phyloP scores from a whole-genome alignment of 2,797 vertebrate species.

The Clarias fuscus region DNA sequence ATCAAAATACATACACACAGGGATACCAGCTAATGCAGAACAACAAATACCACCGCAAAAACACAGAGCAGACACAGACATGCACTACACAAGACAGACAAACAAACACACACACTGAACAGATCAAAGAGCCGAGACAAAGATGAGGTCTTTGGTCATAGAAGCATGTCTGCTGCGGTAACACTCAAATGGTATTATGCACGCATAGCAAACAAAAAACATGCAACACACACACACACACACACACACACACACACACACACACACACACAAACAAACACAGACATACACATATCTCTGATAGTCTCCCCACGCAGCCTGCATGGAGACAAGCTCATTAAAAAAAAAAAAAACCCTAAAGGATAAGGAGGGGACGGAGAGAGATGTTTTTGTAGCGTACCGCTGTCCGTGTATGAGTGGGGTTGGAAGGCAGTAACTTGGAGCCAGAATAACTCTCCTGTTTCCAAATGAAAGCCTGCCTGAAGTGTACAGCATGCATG shows the following conservation, averaged over 20 bases:
- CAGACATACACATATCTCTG: conserved; percentile 27
- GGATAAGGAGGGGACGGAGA: conserved; percentile 11
- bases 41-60: conserved; percentile 55
- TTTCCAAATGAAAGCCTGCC: conserved; percentile 45
- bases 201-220: conserved; percentile 39
- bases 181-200: conserved; percentile 44
- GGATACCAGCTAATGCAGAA: conserved; percentile 10
- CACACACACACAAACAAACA: conserved; percentile 17
- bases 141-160: conserved; percentile 46
- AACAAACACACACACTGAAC: conserved; percentile 48
- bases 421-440: conserved; percentile 38
- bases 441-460: conserved; percentile 44
- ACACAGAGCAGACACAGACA: conserved; percentile 56
- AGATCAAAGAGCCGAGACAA: conserved; percentile 43
- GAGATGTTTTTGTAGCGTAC: conserved; percentile 28
- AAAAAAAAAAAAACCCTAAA: conserved; percentile 36
- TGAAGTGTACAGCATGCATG: conserved; percentile 32
- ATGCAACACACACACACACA: conserved; percentile 26
- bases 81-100: conserved; percentile 56
- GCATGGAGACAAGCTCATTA: conserved; percentile 20
- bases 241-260: conserved; percentile 26
- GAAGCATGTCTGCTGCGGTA: conserved; percentile 42
- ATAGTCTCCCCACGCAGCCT: conserved; percentile 23
- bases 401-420: conserved; percentile 11
- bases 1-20: conserved; percentile 50